These are phyloP conservation scores for Euschistus heros DNA, from an alignment of 1,140 invertebrate genomes.

Conservation along the genomic window DNA sequence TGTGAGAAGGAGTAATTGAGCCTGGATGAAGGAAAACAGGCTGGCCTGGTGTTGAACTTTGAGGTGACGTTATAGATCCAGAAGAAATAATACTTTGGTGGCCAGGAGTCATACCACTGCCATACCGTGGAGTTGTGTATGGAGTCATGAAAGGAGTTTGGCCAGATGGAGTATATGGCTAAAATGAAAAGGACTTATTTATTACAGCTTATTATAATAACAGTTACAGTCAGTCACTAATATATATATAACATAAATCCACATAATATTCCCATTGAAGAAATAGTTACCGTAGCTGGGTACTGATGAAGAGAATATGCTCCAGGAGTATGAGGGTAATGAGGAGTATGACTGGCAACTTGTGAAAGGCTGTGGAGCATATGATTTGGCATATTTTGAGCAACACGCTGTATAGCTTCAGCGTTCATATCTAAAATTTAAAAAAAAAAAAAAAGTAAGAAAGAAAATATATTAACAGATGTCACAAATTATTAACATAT, in stretches of 20 bases:
- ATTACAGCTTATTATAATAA: neutral
- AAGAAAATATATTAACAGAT: no score
- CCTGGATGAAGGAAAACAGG: conserved; percentile 49
- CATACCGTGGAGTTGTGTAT: conserved; percentile 57
- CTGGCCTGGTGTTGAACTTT: conserved; percentile 1
- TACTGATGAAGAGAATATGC: conserved; percentile 40
- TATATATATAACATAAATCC: neutral
- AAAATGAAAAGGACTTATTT: conserved; percentile 18
- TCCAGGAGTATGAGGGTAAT: conserved; percentile 52
- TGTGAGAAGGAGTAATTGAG: conserved; percentile 39
- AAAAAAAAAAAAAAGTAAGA: neutral
- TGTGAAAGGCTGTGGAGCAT: conserved; percentile 60
- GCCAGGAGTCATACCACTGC: conserved; percentile 43
- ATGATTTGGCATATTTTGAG: conserved; percentile 57
- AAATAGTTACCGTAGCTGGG: conserved; percentile 40
- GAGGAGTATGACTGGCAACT: conserved; percentile 56
- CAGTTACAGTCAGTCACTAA: neutral
- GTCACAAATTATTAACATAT: no score
- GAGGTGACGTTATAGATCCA: conserved; percentile 10
- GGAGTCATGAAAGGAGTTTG: conserved; percentile 87
- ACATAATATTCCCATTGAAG: neutral
- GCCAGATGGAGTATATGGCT: conserved; percentile 76
- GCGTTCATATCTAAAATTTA: conserved; percentile 45
- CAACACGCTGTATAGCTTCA: conserved; percentile 61
- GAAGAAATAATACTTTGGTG: conserved; percentile 34